phyloP scores from a whole-genome alignment of 2,888 invertebrate species.

The Drosophila greeni region DNA sequence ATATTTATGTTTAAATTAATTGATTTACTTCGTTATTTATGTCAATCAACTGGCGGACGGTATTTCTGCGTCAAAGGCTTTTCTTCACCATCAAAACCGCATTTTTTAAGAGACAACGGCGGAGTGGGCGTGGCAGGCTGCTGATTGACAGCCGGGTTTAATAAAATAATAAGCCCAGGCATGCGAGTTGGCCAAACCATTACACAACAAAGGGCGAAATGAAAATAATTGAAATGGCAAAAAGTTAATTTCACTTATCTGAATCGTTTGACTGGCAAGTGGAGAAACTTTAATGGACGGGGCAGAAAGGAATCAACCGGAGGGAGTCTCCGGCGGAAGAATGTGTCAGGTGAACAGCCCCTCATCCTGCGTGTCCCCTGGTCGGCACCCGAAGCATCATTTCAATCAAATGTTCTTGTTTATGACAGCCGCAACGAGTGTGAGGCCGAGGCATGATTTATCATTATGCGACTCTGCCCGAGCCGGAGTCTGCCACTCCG shows the following conservation, averaged over 20 bases:
- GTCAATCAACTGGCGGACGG: slow-evolving; percentile 15
- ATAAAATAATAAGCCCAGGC: slow-evolving; percentile 37
- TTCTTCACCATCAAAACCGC: slow-evolving; percentile 17
- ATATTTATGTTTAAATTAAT: slow-evolving; percentile 12
- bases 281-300: slow-evolving; percentile 51
- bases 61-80: slow-evolving; percentile 16
- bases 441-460: slow-evolving; percentile 56
- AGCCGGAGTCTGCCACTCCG: slow-evolving; percentile 5
- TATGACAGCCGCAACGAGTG: slow-evolving; percentile 50
- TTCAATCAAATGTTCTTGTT: slow-evolving; percentile 69
- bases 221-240: slow-evolving; percentile 13
- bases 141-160: slow-evolving; percentile 29
- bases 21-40: slow-evolving; percentile 26
- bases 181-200: slow-evolving; percentile 2
- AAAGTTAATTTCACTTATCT: slow-evolving; percentile 55
- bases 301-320: slow-evolving; percentile 2
- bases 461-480: slow-evolving; percentile 55
- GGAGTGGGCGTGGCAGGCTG: not conserved
- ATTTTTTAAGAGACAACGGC: not conserved
- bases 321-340: slow-evolving; percentile 39
- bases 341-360: slow-evolving; percentile 42
- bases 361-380: slow-evolving; percentile 18
- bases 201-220: slow-evolving; percentile 2
- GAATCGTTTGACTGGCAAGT: slow-evolving; percentile 28
- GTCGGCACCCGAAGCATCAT: slow-evolving; percentile 37